Conservation (phyloP, 2,888 invertebrate species). For the Parasteatoda lunata region DNA sequence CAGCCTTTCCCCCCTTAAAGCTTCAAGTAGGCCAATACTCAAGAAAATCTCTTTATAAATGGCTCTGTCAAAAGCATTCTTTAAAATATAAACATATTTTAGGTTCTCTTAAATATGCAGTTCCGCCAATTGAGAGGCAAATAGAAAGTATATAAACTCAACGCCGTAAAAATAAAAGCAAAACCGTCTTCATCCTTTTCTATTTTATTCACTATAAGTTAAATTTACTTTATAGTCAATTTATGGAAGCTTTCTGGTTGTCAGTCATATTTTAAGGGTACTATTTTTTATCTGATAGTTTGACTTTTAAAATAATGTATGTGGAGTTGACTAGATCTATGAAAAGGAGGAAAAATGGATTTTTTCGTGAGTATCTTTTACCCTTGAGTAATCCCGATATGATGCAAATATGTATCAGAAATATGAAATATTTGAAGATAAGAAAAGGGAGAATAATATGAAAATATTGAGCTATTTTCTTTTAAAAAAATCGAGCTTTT, state of each 20-base stretch:
- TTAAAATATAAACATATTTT: slow-evolving; percentile 17
- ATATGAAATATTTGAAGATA: not conserved
- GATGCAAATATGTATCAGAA: slow-evolving; percentile 13
- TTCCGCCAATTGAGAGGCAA: slow-evolving; percentile 12
- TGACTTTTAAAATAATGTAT: not conserved
- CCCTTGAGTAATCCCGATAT: slow-evolving; percentile 28
- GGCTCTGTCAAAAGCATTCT: slow-evolving; percentile 50
- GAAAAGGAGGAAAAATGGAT: no score
- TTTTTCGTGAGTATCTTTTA: not conserved
- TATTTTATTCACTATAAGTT: slow-evolving; percentile 34
- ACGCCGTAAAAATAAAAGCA: slow-evolving; percentile 23
- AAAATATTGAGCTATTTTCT: no score
- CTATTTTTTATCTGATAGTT: not conserved
- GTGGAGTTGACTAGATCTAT: not conserved
- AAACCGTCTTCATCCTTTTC: slow-evolving; percentile 8
- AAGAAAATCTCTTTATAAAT: slow-evolving; percentile 23
- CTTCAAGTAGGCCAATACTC: no score
- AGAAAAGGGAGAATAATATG: no score
- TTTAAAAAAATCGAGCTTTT: no score
- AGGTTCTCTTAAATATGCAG: slow-evolving; percentile 14
- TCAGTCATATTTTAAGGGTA: slow-evolving; percentile 16
- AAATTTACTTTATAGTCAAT: slow-evolving; percentile 53
- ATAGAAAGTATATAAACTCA: slow-evolving; percentile 37
- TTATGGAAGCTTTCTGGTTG: slow-evolving; percentile 31
- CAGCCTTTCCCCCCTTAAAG: not conserved